Percentiles rank a stretch among this genome's conserved stretches.
Evolutionary conservation across 2,888 invertebrate genomes (phyloP).

Genomic region (Watsonalla cultraria): DNA sequence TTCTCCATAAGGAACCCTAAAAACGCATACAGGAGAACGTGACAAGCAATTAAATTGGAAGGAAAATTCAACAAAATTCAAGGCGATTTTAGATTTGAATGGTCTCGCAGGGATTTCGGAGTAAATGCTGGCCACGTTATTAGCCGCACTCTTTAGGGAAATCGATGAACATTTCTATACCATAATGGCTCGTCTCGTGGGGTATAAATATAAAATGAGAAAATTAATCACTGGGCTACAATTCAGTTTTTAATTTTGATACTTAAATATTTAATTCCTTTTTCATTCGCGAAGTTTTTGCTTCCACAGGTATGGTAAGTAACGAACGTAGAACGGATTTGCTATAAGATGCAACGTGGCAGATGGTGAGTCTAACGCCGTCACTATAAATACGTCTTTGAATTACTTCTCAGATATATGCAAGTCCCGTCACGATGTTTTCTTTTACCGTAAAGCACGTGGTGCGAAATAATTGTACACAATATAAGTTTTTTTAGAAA

Average conservation of each 20-base stretch:
- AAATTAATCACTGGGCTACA: not conserved
- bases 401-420: too few relatives aligned
- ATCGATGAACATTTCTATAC: constrained; percentile 17
- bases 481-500: too few relatives aligned
- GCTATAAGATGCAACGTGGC: too few relatives aligned
- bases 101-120: not conserved
- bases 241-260: not conserved
- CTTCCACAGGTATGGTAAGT: too few relatives aligned
- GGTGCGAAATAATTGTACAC: too few relatives aligned
- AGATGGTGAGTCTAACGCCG: too few relatives aligned
- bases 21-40: too few relatives aligned
- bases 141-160: constrained; percentile 29
- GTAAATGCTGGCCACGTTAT: constrained; percentile 20
- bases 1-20: too few relatives aligned
- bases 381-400: too few relatives aligned
- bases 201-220: not conserved
- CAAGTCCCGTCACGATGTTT: too few relatives aligned
- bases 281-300: not conserved
- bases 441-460: too few relatives aligned
- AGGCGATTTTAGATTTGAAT: not conserved
- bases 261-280: not conserved
- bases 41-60: not conserved
- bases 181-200: not conserved
- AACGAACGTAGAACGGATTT: too few relatives aligned
- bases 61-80: not conserved